Evolutionary conservation across 2,113 vertebrate genomes (phyloP).

Genomic region (Reinhardtius hippoglossoides): DNA sequence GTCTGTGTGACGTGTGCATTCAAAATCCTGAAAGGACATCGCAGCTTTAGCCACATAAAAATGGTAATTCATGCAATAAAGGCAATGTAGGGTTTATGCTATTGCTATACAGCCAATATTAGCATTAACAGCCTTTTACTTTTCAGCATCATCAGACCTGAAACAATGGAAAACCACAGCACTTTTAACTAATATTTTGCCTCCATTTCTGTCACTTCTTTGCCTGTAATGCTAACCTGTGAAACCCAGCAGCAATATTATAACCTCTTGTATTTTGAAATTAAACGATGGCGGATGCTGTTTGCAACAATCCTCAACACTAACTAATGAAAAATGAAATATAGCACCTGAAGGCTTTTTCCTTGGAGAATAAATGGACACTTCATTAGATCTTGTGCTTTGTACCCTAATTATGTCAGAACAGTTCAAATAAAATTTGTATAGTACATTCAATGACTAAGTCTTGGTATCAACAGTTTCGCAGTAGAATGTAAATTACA

Average conservation of each 20-base stretch:
- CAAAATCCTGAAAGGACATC: conserved; percentile 4
- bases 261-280: neutral
- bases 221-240: too few relatives aligned
- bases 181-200: too few relatives aligned
- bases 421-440: too few relatives aligned
- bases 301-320: neutral
- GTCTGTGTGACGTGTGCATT: neutral
- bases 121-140: neutral
- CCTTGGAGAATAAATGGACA: too few relatives aligned
- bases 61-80: neutral
- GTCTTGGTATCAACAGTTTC: too few relatives aligned
- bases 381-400: too few relatives aligned
- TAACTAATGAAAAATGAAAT: neutral
- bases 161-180: too few relatives aligned
- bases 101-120: neutral
- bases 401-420: too few relatives aligned
- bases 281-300: neutral
- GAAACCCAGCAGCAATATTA: neutral
- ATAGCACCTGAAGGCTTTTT: neutral
- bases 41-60: neutral
- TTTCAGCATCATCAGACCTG: neutral
- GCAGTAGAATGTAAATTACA: too few relatives aligned
- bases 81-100: neutral
- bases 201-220: too few relatives aligned
- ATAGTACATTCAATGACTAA: too few relatives aligned